A percentile compares a stretch with the other conserved stretches of the same genome.
Conservation (phyloP, 2,888 invertebrate genomes). For the Diadromus collaris region DNA sequence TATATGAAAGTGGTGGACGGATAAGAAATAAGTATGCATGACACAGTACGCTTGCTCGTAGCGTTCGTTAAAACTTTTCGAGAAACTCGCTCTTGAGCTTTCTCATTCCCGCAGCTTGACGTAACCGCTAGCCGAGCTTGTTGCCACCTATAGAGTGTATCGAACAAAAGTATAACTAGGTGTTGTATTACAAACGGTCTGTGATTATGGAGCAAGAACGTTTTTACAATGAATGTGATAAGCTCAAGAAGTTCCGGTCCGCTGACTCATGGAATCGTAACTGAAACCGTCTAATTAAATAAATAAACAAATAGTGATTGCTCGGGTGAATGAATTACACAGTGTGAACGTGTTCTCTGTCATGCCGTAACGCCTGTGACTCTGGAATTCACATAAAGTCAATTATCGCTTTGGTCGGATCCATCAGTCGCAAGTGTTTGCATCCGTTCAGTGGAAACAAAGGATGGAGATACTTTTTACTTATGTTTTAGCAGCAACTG, state of each 20-base stretch:
- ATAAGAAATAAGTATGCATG: neutral
- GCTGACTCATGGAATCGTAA: neutral
- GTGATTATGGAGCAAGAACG: neutral
- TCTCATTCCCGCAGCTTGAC: neutral
- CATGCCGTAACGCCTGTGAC: neutral
- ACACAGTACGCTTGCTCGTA: neutral
- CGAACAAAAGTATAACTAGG: neutral
- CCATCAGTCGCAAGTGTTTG: conserved; percentile 46
- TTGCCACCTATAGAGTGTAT: neutral
- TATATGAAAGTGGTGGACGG: neutral
- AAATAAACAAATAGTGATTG: conserved; percentile 3
- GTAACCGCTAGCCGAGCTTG: neutral
- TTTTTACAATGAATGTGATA: neutral
- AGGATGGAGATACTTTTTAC: neutral
- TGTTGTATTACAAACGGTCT: neutral
- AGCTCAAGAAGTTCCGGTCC: neutral
- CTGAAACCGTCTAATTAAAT: neutral
- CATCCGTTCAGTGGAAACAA: conserved; percentile 42
- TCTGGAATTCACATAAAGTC: conserved; percentile 10
- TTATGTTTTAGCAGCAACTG: neutral
- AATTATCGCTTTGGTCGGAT: conserved; percentile 53
- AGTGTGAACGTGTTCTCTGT: neutral
- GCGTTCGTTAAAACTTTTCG: conserved; percentile 21
- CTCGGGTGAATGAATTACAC: neutral
- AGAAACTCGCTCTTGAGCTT: neutral